phyloP scores from a whole-genome alignment of 2,797 vertebrate genomes.

The Hafferia zeledoni region DNA sequence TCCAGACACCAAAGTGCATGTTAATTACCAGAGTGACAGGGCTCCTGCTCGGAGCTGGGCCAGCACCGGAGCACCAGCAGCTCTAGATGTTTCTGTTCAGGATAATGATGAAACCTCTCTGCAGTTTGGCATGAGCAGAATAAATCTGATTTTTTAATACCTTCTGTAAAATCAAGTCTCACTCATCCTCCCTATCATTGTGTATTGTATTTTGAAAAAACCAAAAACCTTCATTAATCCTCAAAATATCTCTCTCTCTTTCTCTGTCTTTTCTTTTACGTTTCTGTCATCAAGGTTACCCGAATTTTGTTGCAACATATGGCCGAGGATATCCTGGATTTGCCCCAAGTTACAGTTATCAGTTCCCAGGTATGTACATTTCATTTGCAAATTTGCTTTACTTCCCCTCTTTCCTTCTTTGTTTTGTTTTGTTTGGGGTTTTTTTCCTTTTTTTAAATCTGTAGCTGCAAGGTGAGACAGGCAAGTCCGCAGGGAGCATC shows the following conservation, averaged over 20 bases:
- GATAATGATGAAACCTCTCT: neutral
- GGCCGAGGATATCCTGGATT: conserved; percentile 98
- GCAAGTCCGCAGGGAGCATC: conserved; percentile 33
- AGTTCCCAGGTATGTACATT: conserved; percentile 93
- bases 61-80: neutral
- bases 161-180: neutral
- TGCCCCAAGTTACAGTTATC: conserved; percentile 98
- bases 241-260: neutral
- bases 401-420: neutral
- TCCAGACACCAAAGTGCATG: conserved; percentile 65
- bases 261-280: neutral
- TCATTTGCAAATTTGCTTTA: neutral
- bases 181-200: neutral
- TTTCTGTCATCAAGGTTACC: conserved; percentile 88
- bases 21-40: conserved; percentile 71
- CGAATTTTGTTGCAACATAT: conserved; percentile 98
- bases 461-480: conserved; percentile 42
- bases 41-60: neutral
- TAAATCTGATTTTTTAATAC: neutral
- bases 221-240: neutral
- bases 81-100: neutral
- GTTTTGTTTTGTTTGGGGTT: neutral
- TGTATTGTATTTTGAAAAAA: neutral
- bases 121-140: neutral
- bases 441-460: neutral